Percentiles rank a stretch among this genome's conserved stretches.
Evolutionary conservation across 2,113 vertebrate species (phyloP).

Genomic region (Crotalus viridis): DNA sequence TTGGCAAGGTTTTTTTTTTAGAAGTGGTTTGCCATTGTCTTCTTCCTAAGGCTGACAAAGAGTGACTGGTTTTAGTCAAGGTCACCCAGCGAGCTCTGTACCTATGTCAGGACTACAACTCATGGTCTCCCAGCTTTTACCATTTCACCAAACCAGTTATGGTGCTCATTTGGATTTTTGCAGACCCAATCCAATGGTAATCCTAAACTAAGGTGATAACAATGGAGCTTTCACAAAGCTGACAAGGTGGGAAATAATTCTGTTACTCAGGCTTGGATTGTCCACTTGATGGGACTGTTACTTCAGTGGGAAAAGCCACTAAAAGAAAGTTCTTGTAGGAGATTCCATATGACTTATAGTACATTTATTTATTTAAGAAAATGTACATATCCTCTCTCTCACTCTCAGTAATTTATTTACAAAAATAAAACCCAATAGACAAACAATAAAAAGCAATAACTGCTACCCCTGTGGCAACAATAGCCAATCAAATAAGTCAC

Average conservation of each 20-base stretch:
- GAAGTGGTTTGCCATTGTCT: not conserved
- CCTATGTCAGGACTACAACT: not conserved
- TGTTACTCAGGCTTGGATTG: not conserved
- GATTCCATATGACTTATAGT: not conserved
- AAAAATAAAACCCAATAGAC: not conserved
- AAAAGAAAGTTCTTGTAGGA: not conserved
- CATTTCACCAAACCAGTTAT: not conserved
- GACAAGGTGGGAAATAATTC: not conserved
- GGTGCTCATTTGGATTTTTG: not conserved
- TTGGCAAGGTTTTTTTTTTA: not conserved
- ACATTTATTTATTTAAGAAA: too few relatives aligned
- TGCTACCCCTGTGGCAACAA: too few relatives aligned
- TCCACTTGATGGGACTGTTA: slow-evolving; percentile 57
- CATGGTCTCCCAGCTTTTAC: not conserved
- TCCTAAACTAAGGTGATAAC: not conserved
- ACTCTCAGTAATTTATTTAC: too few relatives aligned
- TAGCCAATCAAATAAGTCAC: too few relatives aligned
- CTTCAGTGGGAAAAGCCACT: not conserved
- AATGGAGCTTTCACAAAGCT: not conserved
- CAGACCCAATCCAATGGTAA: not conserved
- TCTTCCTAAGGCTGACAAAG: not conserved
- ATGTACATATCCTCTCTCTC: too few relatives aligned
- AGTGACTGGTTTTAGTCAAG: not conserved
- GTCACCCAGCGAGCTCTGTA: not conserved
- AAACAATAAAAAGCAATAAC: not conserved